phyloP scores from a whole-genome alignment of 2,888 invertebrate genomes.

The Hirtodrosophila histrioides region DNA sequence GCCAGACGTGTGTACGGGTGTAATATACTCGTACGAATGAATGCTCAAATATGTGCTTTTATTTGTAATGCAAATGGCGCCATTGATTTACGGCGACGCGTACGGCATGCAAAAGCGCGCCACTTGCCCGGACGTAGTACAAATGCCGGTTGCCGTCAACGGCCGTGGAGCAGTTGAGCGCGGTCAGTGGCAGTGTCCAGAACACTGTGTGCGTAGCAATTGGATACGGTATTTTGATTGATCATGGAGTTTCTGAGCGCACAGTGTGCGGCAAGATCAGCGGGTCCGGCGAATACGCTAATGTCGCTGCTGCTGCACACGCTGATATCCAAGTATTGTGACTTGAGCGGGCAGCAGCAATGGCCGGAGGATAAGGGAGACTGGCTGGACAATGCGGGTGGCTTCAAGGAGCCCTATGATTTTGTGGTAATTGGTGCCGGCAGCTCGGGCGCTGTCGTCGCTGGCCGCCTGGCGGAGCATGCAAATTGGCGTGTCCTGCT shows the following conservation, averaged over 20 bases:
- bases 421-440: constrained; percentile 87
- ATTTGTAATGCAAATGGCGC: constrained; percentile 72
- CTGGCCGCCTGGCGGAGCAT: constrained; percentile 89
- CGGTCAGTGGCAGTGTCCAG: constrained; percentile 34
- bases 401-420: constrained; percentile 84
- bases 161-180: constrained; percentile 55
- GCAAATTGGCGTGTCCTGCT: constrained; percentile 90
- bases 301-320: constrained; percentile 87
- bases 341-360: constrained; percentile 85
- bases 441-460: constrained; percentile 87
- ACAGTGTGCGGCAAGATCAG: constrained; percentile 82
- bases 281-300: constrained; percentile 84
- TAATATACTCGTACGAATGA: neutral
- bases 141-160: constrained; percentile 54
- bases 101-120: constrained; percentile 56
- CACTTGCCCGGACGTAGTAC: constrained; percentile 43
- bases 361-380: constrained; percentile 86
- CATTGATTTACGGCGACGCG: constrained; percentile 63
- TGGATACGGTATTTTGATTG: too few species aligned
- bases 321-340: constrained; percentile 87
- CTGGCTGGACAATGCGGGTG: constrained; percentile 52
- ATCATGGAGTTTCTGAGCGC: constrained; percentile 81
- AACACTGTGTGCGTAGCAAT: neutral
- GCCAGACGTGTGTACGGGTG: too few species aligned
- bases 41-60: neutral